Conservation (phyloP, 2,888 invertebrate species). For the Calliopum simillimum region DNA sequence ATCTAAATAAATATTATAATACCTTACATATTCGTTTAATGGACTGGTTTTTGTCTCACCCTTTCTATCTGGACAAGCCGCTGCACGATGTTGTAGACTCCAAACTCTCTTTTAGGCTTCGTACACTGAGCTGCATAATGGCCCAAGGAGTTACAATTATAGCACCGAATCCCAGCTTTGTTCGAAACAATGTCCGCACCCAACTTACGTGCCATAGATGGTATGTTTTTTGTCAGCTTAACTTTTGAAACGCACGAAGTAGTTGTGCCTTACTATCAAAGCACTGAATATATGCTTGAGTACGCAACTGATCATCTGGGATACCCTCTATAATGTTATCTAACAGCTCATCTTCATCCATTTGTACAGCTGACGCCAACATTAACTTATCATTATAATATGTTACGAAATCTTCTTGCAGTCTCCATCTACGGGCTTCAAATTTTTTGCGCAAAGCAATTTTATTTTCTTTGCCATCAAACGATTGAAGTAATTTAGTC, state of each 20-base stretch:
- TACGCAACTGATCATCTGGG: no score
- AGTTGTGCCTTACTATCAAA: conserved; percentile 26
- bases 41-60: no score
- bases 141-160: conserved; percentile 30
- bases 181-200: no score
- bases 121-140: conserved; percentile 30
- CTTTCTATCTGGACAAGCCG: conserved; percentile 29
- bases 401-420: background rate
- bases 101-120: conserved; percentile 31
- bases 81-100: conserved; percentile 25
- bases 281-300: conserved; percentile 26
- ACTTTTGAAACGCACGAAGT: conserved; percentile 37
- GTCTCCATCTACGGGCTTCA: conserved; percentile 30
- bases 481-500: no score
- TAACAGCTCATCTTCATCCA: conserved; percentile 33
- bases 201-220: conserved; percentile 13
- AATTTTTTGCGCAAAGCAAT: conserved; percentile 23
- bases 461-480: conserved; percentile 28
- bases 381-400: conserved; percentile 36
- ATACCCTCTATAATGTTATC: conserved; percentile 38
- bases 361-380: conserved; percentile 16
- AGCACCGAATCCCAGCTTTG: no score
- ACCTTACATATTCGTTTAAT: conserved; percentile 30
- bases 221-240: conserved; percentile 1
- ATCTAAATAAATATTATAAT: no score